Evolutionary conservation across 1,140 invertebrate genomes (phyloP), one percentile per base, ranked within the genome.

Genomic region (Helicoverpa zea): DNA sequence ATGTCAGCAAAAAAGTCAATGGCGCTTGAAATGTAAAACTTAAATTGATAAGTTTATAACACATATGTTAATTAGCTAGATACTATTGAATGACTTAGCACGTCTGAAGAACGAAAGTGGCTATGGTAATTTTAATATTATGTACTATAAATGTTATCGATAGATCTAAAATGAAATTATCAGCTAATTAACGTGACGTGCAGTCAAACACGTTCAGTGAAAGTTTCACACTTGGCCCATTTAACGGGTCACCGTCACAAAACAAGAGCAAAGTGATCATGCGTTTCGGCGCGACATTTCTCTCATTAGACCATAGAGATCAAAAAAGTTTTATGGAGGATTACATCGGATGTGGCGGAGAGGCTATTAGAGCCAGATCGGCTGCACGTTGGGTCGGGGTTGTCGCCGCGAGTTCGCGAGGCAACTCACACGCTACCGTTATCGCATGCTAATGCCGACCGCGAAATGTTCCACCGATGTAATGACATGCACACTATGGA

Each of bases 371-470:
- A 80, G 68, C 75, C n/a, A 23, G 18, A 49, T 23, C 23, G 23
- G 23, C 23, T 23, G 56, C 43, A 68, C 49, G n/a, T 16, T 61
- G 43, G 72, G 54, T 68, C 79, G 79, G 35, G 51, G 49, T 70
- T 68, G 64, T 64, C 29, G 78, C 86, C 68, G 81, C 82, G 78
- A 79, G 80, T 81, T 54, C 75, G 81, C 82, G 80, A 35, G 35
- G 35, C 35, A 35, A 77, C 76, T 81, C 58, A 61, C 63, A 68
- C 29, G 78, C 85, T 84, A 92, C 92, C 89, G 90, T 92, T 94
- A 92, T 80, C 83, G 88, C 86, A 93, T 91, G 89, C 89, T 94
- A 91, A 92, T 91, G 87, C 86, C 80, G 81, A 90, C 91, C 90
- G 88, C 90, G 86, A 89, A 88, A 84, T 90, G 86, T 85, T 88